Evolutionary conservation across 2,888 invertebrate species (phyloP), one percentile per base, ranked within the genome.

Genomic region (Eupeodes latifasciatus): DNA sequence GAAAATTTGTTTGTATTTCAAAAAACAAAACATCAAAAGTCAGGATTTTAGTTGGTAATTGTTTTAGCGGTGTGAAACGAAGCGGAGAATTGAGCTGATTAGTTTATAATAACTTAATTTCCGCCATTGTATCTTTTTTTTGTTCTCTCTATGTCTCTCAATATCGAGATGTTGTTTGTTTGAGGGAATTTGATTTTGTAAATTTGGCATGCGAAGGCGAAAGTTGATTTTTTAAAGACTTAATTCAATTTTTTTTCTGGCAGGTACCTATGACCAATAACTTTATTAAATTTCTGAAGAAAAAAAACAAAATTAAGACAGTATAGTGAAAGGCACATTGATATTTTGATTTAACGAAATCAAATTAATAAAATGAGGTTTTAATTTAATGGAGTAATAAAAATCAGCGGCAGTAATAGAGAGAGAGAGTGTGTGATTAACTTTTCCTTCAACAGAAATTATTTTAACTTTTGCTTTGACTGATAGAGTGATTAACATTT

Each of bases 21-120:
- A 84, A 61, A n/a, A 87, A 84, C 79, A 84, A 84, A 84, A 80
- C 87, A 77, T 87, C 84, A 81, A 67, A 84, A 81, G 76, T 55
- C 44, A 19, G 49, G 62, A 75, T 34, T 55, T 34, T 34, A 27
- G 62, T 79, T 34, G 72, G 66, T 84, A 87, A 87, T 87, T 87
- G 87, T 87, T 87, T 87, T 80, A 59, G 69, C 69, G 83, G 85
- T 69, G 79, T 77, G 75, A 84, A 87, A 53, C 80, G 84, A 72
- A 80, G 49, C 80, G 36, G 55, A 61, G 66, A 80, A 80, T 78
- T 62, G 72, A 59, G 57, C 78, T 88, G 84, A 88, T 85, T 85
- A 78, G 88, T 81, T 88, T 88, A 75, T 88, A 88, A 85, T 88
- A 85, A 88, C 88, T 85, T 81, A 85, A 88, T 88, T 78, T 64